Conservation (phyloP, 2,113 vertebrate species). For the Neopipo cinnamomea region DNA sequence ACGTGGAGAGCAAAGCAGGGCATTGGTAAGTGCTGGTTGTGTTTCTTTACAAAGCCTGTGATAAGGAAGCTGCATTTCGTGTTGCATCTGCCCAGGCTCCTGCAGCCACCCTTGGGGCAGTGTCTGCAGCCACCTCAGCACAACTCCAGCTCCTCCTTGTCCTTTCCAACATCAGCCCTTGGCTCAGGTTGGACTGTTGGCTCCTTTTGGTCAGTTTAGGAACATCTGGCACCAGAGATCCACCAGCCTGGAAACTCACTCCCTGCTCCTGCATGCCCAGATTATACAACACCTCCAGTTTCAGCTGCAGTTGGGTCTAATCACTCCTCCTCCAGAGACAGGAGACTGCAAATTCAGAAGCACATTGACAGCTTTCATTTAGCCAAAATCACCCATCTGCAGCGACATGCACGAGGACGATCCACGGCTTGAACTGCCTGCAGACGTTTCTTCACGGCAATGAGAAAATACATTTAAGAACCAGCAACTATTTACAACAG, state of each 20-base stretch:
- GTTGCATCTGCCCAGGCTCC: neutral
- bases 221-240: neutral
- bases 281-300: neutral
- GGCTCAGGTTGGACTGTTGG: neutral
- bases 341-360: neutral
- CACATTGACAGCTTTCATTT: neutral
- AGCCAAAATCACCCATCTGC: neutral
- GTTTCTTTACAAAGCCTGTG: neutral
- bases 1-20: neutral
- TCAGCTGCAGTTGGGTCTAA: neutral
- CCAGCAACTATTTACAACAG: neutral
- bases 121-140: neutral
- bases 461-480: neutral
- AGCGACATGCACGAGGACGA: rapidly evolving
- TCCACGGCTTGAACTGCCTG: neutral
- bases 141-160: neutral
- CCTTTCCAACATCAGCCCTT: neutral
- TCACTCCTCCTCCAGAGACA: neutral
- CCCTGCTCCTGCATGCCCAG: neutral
- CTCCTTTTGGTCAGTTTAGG: neutral
- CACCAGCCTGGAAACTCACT: neutral
- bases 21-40: neutral
- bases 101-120: neutral
- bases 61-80: neutral
- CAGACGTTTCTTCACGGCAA: neutral